A percentile compares a stretch with the other conserved stretches of the same genome.
Evolutionary conservation across 92 coral and sea anemone species (phyloP).

Genomic region (Plumapathes pennacea): DNA sequence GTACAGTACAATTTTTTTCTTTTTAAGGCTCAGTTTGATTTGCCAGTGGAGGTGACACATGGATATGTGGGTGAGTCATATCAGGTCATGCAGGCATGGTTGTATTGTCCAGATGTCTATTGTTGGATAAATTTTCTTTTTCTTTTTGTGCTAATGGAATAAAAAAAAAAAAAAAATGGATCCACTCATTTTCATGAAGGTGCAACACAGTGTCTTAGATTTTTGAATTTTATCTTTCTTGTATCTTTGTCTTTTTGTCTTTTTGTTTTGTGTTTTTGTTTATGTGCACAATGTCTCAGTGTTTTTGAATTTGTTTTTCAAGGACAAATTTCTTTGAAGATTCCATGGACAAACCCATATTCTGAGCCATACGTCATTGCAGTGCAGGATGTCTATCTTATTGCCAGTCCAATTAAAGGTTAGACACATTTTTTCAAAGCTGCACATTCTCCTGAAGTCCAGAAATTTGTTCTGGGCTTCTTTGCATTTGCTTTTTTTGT

Average conservation of each 20-base stretch:
- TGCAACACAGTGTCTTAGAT: not conserved
- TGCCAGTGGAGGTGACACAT: conserved; percentile 82
- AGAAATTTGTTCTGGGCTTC: not conserved
- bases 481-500: no score
- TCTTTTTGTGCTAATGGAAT: not conserved
- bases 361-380: conserved; percentile 82
- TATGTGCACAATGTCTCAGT: not conserved
- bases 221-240: not conserved
- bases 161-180: not conserved
- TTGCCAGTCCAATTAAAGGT: conserved; percentile 98
- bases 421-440: not conserved
- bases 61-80: conserved; percentile 84
- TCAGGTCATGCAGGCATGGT: not conserved
- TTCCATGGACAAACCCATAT: conserved; percentile 92
- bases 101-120: not conserved
- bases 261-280: not conserved
- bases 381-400: conserved; percentile 75
- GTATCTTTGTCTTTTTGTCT: not conserved
- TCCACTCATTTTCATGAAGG: not conserved
- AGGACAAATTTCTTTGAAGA: conserved; percentile 77
- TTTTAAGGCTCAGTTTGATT: conserved; percentile 78
- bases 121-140: not conserved
- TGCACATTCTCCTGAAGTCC: not conserved
- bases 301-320: no score
- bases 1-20: no score